phyloP scores from a whole-genome alignment of 1,140 invertebrate genomes.

The Orius insidiosus region DNA sequence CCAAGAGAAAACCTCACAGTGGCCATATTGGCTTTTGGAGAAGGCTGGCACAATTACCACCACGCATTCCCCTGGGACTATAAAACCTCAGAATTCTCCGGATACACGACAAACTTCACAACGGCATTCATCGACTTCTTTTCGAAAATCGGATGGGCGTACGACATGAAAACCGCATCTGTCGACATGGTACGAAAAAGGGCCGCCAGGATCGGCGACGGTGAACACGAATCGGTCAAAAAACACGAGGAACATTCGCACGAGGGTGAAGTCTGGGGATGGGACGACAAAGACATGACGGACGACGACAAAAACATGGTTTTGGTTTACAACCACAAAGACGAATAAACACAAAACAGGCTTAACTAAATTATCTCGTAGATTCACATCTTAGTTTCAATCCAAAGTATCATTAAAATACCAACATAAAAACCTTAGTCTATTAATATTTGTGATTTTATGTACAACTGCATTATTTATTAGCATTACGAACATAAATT shows the following conservation, averaged over 20 bases:
- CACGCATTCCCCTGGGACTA: conserved; percentile 81
- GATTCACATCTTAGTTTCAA: too few species aligned
- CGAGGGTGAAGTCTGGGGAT: conserved; percentile 35
- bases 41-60: conserved; percentile 87
- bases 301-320: conserved; percentile 21
- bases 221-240: conserved; percentile 22
- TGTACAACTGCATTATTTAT: too few species aligned
- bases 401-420: too few species aligned
- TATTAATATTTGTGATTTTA: too few species aligned
- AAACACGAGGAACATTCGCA: conserved; percentile 23
- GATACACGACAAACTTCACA: conserved; percentile 30
- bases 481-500: too few species aligned
- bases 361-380: neutral
- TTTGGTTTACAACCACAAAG: conserved; percentile 12
- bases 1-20: conserved; percentile 35
- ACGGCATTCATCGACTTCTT: conserved; percentile 33
- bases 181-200: conserved; percentile 33
- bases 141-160: conserved; percentile 40
- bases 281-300: conserved; percentile 25
- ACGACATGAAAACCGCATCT: conserved; percentile 38
- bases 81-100: conserved; percentile 41
- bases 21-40: conserved; percentile 27
- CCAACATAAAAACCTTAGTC: too few species aligned
- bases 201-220: conserved; percentile 43
- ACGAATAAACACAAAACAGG: neutral